phyloP scores from a whole-genome alignment of 2,888 invertebrate species.

The Scaptomyza reducta region DNA sequence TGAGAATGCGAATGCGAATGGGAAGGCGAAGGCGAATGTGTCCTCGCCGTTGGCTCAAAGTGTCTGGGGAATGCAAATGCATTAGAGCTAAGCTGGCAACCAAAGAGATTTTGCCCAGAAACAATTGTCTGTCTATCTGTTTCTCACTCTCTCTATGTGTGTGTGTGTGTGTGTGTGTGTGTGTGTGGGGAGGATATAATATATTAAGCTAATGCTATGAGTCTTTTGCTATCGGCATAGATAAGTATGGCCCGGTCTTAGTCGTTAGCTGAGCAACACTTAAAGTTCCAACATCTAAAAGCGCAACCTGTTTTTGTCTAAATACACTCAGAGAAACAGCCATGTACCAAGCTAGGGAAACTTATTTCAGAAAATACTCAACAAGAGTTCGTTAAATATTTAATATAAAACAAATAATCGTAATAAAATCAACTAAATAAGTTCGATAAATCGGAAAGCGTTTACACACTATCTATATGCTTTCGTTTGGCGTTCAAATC shows the following conservation, averaged over 20 bases:
- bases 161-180: not conserved
- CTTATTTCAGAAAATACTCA: too few relatives aligned
- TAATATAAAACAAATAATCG: too few relatives aligned
- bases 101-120: slow-evolving; percentile 33
- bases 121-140: slow-evolving; percentile 5
- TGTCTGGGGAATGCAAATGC: slow-evolving; percentile 56
- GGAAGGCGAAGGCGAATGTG: slow-evolving; percentile 15
- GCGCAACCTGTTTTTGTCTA: not conserved
- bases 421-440: too few relatives aligned
- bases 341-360: too few relatives aligned
- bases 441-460: too few relatives aligned
- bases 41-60: slow-evolving; percentile 20
- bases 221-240: slow-evolving; percentile 8
- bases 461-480: too few relatives aligned
- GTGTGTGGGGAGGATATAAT: not conserved
- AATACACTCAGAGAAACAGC: not conserved
- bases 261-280: not conserved
- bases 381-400: too few relatives aligned
- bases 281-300: not conserved
- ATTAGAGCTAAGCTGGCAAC: slow-evolving; percentile 55
- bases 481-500: too few relatives aligned
- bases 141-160: not conserved
- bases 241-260: too few relatives aligned
- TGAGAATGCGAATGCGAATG: not conserved
- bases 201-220: slow-evolving; percentile 28